Base-by-base conservation (phyloP, 2,888 invertebrate genomes). In the Erpobdella octoculata region DNA sequence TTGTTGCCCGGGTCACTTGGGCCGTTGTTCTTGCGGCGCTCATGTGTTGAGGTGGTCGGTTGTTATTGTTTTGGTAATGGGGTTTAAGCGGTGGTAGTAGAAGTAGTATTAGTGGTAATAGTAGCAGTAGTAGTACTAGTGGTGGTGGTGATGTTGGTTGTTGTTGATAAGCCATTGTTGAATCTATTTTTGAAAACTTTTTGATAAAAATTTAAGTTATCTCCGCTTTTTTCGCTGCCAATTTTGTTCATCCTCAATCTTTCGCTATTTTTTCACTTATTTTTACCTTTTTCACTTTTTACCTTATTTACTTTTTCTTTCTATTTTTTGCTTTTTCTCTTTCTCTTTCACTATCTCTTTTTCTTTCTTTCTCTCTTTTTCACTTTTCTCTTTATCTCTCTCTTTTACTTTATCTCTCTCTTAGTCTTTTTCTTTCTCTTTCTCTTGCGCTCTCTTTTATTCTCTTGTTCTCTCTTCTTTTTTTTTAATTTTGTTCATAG, bases 341-440 rank as follows among this genome's bases (percentile, higher is more conserved):
- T 38, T 9, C 31, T 68, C 58, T 33, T 31, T 69, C 58, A 21
- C 59, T 59, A 25, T 59, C 69, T 33, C 41, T 59, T 46, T 31
- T 36, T 59, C 36, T 58, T 59, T 33, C 59, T 69, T 18, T 48
- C 33, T 58, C n/a, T 58, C 18, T 33, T 28, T 28, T 21, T 58
- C 59, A 21, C 21, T 21, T 9, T 58, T 12, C 12, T 58, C 59
- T 8, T 58, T 21, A 6, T 21, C 69, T 0, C 21, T 53, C 53
- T 25, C 33, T 35, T 33, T 53, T 53, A 35, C 46, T 33, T 53
- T 33, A 46, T 69, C 41, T 53, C n/a, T n/a, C 9, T n/a, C 12
- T 28, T 12, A 18, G 38, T 66, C 41, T 36, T 28, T 18, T 41
- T 41, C 1, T 2, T 28, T 18, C n/a, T 66, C 1, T 38, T 12